These are phyloP conservation scores for Drosophila kokeensis DNA, from an alignment of 2,888 invertebrate species.

Conservation along the genomic window DNA sequence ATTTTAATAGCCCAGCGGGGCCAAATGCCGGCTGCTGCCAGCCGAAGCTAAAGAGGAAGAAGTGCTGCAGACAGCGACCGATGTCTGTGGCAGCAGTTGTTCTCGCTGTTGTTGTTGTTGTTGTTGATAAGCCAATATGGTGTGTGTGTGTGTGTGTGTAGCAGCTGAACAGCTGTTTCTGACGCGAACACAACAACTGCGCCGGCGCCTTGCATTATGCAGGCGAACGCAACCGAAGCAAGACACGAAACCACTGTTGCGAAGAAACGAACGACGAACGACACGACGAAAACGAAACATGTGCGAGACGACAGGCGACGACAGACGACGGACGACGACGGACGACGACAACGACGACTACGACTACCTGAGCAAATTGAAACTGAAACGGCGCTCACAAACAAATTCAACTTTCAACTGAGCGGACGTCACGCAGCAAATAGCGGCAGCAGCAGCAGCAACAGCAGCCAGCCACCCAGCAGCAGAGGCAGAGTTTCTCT, in stretches of 20 bases:
- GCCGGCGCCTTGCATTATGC: conserved; percentile 68
- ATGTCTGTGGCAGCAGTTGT: conserved; percentile 63
- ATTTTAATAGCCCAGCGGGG: conserved; percentile 81
- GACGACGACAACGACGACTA: conserved; percentile 12
- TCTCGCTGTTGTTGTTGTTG: conserved; percentile 24
- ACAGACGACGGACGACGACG: conserved; percentile 2
- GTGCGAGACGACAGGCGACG: conserved; percentile 18
- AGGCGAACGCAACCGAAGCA: conserved; percentile 48
- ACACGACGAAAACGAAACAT: conserved; percentile 13
- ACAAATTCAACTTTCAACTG: conserved; percentile 70
- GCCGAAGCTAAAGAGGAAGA: conserved; percentile 42
- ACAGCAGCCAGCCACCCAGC: conserved; percentile 14
- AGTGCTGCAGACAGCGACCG: conserved; percentile 56
- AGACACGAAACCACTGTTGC: conserved; percentile 29
- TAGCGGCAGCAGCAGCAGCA: conserved; percentile 20
- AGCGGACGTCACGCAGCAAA: conserved; percentile 63
- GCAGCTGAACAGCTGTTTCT: conserved; percentile 73
- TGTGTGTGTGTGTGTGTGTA: conserved; percentile 23
- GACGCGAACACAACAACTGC: conserved; percentile 59
- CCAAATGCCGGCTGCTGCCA: conserved; percentile 73
- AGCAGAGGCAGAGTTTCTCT: conserved; percentile 31
- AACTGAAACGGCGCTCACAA: conserved; percentile 64
- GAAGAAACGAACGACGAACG: conserved; percentile 14
- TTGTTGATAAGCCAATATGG: conserved; percentile 2
- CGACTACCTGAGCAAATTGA: conserved; percentile 62